Evolutionary conservation across 2,113 vertebrate species (phyloP).

Genomic region (Oreocharis arfaki): DNA sequence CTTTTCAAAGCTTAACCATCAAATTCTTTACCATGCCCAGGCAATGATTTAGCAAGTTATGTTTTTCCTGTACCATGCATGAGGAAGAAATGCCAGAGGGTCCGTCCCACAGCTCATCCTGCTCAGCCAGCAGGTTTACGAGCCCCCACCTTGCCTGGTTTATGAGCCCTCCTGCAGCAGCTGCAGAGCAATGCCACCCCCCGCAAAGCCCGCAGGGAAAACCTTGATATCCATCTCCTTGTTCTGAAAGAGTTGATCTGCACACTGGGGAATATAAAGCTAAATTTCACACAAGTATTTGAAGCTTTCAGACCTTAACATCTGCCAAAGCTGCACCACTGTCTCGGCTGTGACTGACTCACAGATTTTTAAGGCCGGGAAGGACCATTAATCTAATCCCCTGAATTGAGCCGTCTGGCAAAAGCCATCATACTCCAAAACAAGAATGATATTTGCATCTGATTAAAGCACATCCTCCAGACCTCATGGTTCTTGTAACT

Average conservation of each 20-base stretch:
- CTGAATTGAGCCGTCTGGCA: neutral
- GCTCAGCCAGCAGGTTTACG: neutral
- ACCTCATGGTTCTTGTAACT: neutral
- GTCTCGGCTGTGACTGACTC: neutral
- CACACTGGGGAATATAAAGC: neutral
- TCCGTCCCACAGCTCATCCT: neutral
- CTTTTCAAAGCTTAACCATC: neutral
- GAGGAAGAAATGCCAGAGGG: accelerated
- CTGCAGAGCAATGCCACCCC: accelerated
- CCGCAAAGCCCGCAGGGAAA: neutral
- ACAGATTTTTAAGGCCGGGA: neutral
- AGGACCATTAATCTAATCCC: neutral
- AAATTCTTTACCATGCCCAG: neutral
- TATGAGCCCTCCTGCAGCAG: neutral
- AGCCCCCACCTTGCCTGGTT: neutral
- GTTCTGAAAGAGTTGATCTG: neutral
- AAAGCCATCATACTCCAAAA: neutral
- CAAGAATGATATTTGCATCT: neutral
- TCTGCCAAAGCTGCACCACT: neutral
- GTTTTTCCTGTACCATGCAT: neutral
- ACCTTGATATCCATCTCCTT: neutral
- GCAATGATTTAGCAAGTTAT: accelerated
- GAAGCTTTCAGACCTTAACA: neutral
- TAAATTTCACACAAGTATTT: neutral
- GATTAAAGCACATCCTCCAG: neutral